Conservation (phyloP, 1,140 invertebrate genomes). For the Campodea augens region DNA sequence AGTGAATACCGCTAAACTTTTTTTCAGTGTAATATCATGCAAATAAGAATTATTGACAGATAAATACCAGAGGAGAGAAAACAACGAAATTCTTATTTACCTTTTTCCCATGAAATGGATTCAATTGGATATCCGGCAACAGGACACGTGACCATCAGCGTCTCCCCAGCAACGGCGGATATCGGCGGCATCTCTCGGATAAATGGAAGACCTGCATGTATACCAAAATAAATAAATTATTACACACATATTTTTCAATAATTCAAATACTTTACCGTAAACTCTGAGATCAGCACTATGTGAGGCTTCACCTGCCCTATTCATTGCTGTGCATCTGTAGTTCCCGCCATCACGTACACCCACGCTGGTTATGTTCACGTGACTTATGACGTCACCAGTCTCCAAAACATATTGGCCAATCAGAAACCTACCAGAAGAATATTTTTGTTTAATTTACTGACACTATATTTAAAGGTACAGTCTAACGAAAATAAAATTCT, state of each 20-base stretch:
- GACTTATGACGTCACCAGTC: constrained; percentile 29
- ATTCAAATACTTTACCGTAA: constrained; percentile 17
- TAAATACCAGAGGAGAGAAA: no score
- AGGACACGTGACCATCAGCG: constrained; percentile 30
- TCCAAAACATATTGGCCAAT: constrained; percentile 24
- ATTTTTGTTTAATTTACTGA: not conserved
- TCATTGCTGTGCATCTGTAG: constrained; percentile 31
- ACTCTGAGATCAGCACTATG: constrained; percentile 29
- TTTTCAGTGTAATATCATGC: no score
- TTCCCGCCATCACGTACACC: constrained; percentile 32
- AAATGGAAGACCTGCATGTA: constrained; percentile 28
- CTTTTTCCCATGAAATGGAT: constrained; percentile 32
- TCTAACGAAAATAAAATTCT: no score
- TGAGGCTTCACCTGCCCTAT: constrained; percentile 27
- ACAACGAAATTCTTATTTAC: no score
- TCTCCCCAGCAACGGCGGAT: constrained; percentile 32
- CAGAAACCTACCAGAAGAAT: constrained; percentile 14
- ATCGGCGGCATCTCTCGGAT: constrained; percentile 33
- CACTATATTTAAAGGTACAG: no score
- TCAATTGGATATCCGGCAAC: constrained; percentile 36
- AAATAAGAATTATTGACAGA: no score
- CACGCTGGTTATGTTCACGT: constrained; percentile 34
- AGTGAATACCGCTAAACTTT: no score
- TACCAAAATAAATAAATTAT: not conserved
- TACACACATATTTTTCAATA: not conserved